Conservation (phyloP, 1,140 invertebrate genomes). For the Elymnias hypermnestra region DNA sequence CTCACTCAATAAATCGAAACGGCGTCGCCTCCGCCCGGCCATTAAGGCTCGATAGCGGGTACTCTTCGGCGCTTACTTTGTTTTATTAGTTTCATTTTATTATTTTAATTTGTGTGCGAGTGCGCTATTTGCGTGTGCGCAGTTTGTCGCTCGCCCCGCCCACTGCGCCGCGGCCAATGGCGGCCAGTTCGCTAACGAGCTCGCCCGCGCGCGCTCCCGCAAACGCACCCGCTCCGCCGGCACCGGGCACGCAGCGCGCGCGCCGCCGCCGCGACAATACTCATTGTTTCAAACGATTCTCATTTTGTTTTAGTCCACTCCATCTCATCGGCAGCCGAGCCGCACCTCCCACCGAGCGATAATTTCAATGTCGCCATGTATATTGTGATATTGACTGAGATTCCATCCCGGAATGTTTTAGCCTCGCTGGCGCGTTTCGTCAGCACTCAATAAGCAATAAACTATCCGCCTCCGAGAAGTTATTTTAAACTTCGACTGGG, state of each 20-base stretch:
- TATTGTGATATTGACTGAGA: conserved; percentile 71
- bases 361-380: conserved; percentile 69
- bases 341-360: conserved; percentile 68
- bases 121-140: conserved; percentile 72
- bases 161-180: conserved; percentile 57
- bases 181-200: conserved; percentile 43
- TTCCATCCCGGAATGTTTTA: conserved; percentile 59
- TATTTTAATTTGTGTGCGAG: conserved; percentile 73
- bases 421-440: conserved; percentile 55
- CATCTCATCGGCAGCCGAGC: conserved; percentile 36
- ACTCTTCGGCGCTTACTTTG: conserved; percentile 58
- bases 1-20: conserved; percentile 61
- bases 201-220: conserved; percentile 28
- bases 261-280: conserved; percentile 51
- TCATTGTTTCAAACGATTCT: conserved; percentile 68
- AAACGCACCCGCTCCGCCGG: conserved; percentile 22
- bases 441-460: conserved; percentile 74
- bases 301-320: conserved; percentile 62
- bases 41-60: conserved; percentile 67
- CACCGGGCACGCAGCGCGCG: conserved; percentile 17
- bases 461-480: conserved; percentile 70
- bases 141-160: conserved; percentile 69
- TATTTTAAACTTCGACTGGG: conserved; percentile 60
- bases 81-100: conserved; percentile 75
- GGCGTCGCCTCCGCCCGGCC: conserved; percentile 60